Conservation (phyloP, 1,140 invertebrate genomes). For the Diprion similis region DNA sequence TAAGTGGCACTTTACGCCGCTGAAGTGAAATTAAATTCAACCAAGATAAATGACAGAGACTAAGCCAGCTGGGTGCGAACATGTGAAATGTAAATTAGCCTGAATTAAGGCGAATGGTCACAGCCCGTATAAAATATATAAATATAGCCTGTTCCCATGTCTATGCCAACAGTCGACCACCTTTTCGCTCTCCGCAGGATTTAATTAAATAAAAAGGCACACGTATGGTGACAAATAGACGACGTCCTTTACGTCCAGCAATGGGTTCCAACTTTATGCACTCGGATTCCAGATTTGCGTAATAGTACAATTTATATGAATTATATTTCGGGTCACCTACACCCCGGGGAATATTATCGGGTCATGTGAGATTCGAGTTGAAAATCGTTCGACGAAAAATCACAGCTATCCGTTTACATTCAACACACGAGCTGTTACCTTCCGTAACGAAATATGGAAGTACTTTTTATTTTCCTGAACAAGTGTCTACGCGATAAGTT, state of each 20-base stretch:
- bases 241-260: not conserved
- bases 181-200: conserved; percentile 12
- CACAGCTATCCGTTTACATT: no score
- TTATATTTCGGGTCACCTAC: no score
- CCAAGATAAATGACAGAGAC: conserved; percentile 41
- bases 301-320: no score
- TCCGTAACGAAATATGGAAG: no score
- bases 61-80: conserved; percentile 29
- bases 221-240: conserved; percentile 13
- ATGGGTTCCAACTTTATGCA: no score
- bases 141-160: conserved; percentile 17
- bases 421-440: no score
- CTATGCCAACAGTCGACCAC: conserved; percentile 10
- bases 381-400: no score
- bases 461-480: no score
- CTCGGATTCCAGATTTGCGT: no score
- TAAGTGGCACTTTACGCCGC: conserved; percentile 37
- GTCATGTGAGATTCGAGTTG: no score
- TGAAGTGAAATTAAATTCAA: conserved; percentile 47
- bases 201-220: conserved; percentile 29
- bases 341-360: no score
- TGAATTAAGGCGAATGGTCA: conserved; percentile 38
- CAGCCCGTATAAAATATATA: conserved; percentile 35
- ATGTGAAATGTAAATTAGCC: conserved; percentile 46
- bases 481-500: no score